These are phyloP conservation scores for Phortica okadai DNA, from an alignment of 2,888 invertebrate species.

Conservation along the genomic window DNA sequence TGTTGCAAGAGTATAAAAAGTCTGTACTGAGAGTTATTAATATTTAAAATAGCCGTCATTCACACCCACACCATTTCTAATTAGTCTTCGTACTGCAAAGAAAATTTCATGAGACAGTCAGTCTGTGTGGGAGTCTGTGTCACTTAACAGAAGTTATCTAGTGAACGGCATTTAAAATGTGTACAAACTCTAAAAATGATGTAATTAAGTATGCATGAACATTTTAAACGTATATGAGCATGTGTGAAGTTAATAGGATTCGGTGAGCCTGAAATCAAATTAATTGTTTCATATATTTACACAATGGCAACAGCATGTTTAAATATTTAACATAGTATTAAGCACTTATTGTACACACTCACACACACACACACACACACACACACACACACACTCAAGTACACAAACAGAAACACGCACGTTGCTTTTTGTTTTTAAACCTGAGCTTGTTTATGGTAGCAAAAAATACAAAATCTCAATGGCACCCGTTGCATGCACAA, in stretches of 20 bases:
- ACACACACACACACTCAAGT: constrained; percentile 14
- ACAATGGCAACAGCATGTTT: constrained; percentile 49
- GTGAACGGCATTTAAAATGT: constrained; percentile 22
- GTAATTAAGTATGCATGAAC: constrained; percentile 19
- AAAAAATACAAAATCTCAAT: too few relatives aligned
- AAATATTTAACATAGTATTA: background rate
- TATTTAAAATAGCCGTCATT: background rate
- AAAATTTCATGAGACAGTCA: background rate
- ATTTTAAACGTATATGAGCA: background rate
- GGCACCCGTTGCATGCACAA: too few relatives aligned
- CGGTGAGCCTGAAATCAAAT: constrained; percentile 59
- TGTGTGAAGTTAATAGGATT: constrained; percentile 58
- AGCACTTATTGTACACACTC: background rate
- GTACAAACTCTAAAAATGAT: constrained; percentile 14
- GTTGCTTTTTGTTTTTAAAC: too few relatives aligned
- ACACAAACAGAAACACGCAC: background rate
- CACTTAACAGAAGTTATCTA: background rate
- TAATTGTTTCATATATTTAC: constrained; percentile 67
- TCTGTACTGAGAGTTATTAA: too few relatives aligned
- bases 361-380: constrained; percentile 17
- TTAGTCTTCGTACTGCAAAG: background rate
- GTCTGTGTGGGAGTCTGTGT: constrained; percentile 25
- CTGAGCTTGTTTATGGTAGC: too few relatives aligned
- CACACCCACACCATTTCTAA: background rate
- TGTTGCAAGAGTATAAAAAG: too few relatives aligned